Conservation (phyloP, 2,797 vertebrate species). For the Tragelaphus oryx region DNA sequence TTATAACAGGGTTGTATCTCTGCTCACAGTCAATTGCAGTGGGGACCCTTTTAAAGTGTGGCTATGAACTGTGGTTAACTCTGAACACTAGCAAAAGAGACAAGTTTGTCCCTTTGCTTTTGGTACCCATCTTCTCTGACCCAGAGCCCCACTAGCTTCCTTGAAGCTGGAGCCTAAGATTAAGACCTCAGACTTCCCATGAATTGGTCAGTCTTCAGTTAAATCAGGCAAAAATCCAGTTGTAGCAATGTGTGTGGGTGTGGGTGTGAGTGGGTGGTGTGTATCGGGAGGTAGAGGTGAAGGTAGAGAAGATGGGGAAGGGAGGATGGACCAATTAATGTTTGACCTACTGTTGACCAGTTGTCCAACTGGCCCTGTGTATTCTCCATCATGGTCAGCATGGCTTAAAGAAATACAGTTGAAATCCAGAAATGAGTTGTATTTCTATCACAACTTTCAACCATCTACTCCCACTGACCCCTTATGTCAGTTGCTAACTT, state of each 20-base stretch:
- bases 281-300: background rate
- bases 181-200: background rate
- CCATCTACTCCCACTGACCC: background rate
- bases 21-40: background rate
- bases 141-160: background rate
- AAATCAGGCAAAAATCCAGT: conserved; percentile 7
- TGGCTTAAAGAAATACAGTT: background rate
- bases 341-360: background rate
- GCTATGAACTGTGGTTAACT: background rate
- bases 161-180: background rate
- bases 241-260: background rate
- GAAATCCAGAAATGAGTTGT: background rate
- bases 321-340: background rate
- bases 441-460: background rate
- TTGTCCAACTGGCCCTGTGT: background rate
- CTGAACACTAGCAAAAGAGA: background rate
- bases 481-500: background rate
- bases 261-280: background rate
- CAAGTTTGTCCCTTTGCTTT: background rate
- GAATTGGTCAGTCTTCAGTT: background rate
- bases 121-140: background rate
- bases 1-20: background rate
- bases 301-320: background rate
- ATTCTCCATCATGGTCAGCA: background rate
- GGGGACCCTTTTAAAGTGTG: background rate